These are phyloP conservation scores for Myripristis murdjan DNA, from an alignment of 2,797 vertebrate genomes.

Conservation along the genomic window DNA sequence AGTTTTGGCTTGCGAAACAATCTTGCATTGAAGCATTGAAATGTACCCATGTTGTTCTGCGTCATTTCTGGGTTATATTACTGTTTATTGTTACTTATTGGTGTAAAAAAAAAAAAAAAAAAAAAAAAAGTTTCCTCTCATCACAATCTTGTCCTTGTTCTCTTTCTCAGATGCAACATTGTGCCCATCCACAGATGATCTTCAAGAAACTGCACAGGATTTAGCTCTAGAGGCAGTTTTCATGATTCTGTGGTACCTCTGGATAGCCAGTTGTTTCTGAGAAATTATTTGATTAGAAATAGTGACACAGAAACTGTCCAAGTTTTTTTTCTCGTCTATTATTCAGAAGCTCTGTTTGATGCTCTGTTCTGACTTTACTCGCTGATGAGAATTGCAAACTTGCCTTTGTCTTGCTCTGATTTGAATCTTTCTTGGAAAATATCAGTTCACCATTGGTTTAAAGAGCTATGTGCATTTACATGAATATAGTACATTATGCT, in stretches of 20 bases:
- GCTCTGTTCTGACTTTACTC: too few species aligned
- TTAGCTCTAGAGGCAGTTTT: not conserved
- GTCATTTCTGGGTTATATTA: not conserved
- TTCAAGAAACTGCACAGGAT: not conserved
- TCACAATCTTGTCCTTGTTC: conserved; percentile 1
- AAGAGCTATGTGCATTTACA: too few species aligned
- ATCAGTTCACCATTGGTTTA: too few species aligned
- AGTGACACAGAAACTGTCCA: conserved; percentile 14
- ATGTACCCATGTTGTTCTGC: too few species aligned
- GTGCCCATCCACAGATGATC: conserved; percentile 81
- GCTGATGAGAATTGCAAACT: too few species aligned
- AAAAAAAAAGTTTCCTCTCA: not conserved
- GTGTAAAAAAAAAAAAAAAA: too few species aligned
- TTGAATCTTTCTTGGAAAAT: too few species aligned
- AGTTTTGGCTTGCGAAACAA: too few species aligned
- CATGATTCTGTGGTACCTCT: not conserved
- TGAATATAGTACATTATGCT: too few species aligned
- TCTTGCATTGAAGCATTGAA: too few species aligned
- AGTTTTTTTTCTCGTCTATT: not conserved
- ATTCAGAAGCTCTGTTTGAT: not conserved
- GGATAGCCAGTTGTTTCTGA: conserved; percentile 20
- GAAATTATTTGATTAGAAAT: conserved; percentile 15
- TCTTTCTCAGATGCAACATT: conserved; percentile 85
- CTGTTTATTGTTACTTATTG: not conserved
- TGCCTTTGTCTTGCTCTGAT: too few species aligned